These are phyloP conservation scores for Echiichthys vipera DNA, from an alignment of 2,797 vertebrate species.

Conservation along the genomic window DNA sequence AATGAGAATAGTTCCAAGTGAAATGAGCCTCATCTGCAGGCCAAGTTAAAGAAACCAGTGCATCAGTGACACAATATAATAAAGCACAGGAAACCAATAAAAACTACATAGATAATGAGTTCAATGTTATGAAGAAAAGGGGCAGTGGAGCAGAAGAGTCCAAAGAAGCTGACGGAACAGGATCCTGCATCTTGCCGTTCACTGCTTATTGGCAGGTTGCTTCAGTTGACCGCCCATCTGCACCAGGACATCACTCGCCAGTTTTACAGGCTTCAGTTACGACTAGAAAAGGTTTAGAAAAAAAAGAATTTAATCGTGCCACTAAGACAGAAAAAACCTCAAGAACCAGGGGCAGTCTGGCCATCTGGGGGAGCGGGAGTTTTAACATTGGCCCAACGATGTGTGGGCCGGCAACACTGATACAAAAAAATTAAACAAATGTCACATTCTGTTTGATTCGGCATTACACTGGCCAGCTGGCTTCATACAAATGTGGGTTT, in stretches of 20 bases:
- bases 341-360: constrained; percentile 22
- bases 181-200: constrained; percentile 6
- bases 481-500: neutral
- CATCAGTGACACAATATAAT: constrained; percentile 9
- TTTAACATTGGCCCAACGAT: constrained; percentile 4
- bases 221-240: constrained; percentile 30
- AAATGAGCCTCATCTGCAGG: constrained; percentile 11
- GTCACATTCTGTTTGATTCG: constrained; percentile 44
- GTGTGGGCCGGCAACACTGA: constrained; percentile 17
- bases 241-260: neutral
- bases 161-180: constrained; percentile 11
- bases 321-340: constrained; percentile 23
- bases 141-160: neutral
- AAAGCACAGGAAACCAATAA: constrained; percentile 15
- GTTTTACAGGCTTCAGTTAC: constrained; percentile 17
- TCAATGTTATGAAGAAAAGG: neutral
- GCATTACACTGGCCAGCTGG: constrained; percentile 38
- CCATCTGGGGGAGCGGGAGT: constrained; percentile 50
- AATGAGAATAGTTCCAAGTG: constrained; percentile 17
- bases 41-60: neutral
- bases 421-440: constrained; percentile 34
- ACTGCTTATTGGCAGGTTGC: constrained; percentile 24
- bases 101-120: constrained; percentile 19
- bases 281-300: constrained; percentile 22
- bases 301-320: constrained; percentile 7